Base-by-base conservation (phyloP, 2,113 vertebrate genomes). In the Columba janthina region DNA sequence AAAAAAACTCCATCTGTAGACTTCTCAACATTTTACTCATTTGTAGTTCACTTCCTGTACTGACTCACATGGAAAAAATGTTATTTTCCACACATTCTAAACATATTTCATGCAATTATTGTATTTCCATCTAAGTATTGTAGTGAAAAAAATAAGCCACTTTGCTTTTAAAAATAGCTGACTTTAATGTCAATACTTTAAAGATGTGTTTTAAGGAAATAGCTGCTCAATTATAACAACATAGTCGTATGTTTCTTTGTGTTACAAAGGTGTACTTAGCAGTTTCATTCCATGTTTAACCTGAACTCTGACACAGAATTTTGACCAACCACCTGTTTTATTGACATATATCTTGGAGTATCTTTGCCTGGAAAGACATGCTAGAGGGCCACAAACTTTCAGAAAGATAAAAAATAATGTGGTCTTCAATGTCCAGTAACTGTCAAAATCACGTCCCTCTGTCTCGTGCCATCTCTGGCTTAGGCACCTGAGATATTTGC, bases 1-100 rank as follows among this genome's bases (percentile, higher is more conserved):
- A 10, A 85, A 89, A 75, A 86, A 51, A 2, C 29, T 95, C 80
- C 80, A 88, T 91, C 86, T 86, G 82, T 83, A 88, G 79, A 71
- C 81, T 88, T 90, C 85, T 95, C 78, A 96, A 78, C 10, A 3
- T 81, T 97, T 90, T 81, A 92, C 36, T 93, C 53, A 78, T 71
- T 96, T 93, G 32, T 31, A 73, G 71, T 85, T 91, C 57, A 70
- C 96, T 95, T 96, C 94, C 95, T 94, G 57, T 84, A 89, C 61
- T 93, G 94, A 97, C 91, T 96, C 95, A 95, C 61, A 70, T 93
- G 90, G 96, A 89, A 93, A 96, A 97, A 86, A 92, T 82, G 40
- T 71, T 93, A 66, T 95, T 96, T 97, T 94, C 85, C 89, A 91
- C 78, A 91, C 89, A 88, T 96, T 95, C 72, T 83, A 89, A 85